Percentiles rank a stretch among this genome's conserved stretches.
These are phyloP conservation scores for Macrochelys suwanniensis DNA, from an alignment of 2,797 vertebrate genomes.

Conservation along the genomic window DNA sequence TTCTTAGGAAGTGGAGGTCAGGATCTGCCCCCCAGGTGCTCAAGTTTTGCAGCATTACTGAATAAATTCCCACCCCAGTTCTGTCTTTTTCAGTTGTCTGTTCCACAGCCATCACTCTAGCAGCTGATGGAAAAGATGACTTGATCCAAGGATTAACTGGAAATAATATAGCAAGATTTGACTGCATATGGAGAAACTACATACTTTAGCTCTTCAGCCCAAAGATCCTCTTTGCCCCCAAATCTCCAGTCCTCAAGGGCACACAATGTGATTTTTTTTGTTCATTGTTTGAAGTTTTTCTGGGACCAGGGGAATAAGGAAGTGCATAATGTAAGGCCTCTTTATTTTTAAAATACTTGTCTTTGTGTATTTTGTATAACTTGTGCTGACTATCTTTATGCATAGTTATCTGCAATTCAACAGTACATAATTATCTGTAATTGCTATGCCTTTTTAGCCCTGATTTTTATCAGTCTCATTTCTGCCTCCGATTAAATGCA, in stretches of 20 bases:
- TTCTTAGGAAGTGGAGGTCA: background rate
- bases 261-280: background rate
- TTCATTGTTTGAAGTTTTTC: background rate
- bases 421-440: background rate
- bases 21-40: background rate
- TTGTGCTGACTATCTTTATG: background rate
- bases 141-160: background rate
- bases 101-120: background rate
- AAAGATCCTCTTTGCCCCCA: background rate
- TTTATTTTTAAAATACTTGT: constrained; percentile 37
- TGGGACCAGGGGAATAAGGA: background rate
- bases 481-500: background rate
- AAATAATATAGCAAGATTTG: background rate
- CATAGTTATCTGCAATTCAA: background rate
- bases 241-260: background rate
- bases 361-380: constrained; percentile 2
- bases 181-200: background rate
- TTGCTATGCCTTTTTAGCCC: background rate
- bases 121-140: fast-evolving
- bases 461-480: background rate
- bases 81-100: background rate
- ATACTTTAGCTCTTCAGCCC: background rate
- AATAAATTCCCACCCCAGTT: background rate
- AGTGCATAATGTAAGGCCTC: background rate
- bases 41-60: fast-evolving